A percentile compares a stretch with the other conserved stretches of the same genome.
Conservation (phyloP, 2,797 vertebrate species). For the Peromyscus melanophrys region DNA sequence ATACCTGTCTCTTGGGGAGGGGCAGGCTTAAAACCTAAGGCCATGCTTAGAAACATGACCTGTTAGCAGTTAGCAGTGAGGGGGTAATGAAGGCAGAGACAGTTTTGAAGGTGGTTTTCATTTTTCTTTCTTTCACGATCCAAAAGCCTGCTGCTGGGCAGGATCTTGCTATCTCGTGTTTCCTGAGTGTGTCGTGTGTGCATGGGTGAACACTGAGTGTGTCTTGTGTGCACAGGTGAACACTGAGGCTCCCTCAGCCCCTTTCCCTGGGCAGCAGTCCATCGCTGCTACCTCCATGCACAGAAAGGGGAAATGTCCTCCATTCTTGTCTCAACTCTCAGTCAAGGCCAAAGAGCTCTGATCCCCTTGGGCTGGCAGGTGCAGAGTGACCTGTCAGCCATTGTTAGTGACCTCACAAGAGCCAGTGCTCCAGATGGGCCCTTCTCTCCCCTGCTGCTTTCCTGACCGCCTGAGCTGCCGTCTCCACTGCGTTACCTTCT, state of each 20-base stretch:
- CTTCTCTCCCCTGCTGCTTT: background rate
- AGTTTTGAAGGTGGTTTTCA: background rate
- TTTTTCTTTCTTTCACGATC: conserved; percentile 10
- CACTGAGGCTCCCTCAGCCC: background rate
- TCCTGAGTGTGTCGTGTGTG: background rate
- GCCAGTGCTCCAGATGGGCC: background rate
- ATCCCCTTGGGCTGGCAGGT: background rate
- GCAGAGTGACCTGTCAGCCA: background rate
- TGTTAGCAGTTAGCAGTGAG: background rate
- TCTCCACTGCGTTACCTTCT: background rate
- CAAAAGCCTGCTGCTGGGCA: background rate
- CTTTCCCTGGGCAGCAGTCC: background rate
- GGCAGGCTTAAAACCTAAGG: background rate
- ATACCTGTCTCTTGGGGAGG: background rate
- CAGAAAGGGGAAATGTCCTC: background rate
- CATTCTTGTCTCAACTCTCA: background rate
- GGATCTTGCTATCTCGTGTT: background rate
- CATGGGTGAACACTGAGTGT: background rate
- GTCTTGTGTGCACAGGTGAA: background rate
- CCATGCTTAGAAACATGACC: background rate
- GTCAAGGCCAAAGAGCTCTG: background rate
- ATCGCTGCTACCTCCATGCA: background rate
- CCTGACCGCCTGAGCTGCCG: background rate
- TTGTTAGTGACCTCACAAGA: background rate
- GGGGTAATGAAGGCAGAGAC: background rate